Conservation (phyloP, 1,140 invertebrate species). For the Drosophila erecta region DNA sequence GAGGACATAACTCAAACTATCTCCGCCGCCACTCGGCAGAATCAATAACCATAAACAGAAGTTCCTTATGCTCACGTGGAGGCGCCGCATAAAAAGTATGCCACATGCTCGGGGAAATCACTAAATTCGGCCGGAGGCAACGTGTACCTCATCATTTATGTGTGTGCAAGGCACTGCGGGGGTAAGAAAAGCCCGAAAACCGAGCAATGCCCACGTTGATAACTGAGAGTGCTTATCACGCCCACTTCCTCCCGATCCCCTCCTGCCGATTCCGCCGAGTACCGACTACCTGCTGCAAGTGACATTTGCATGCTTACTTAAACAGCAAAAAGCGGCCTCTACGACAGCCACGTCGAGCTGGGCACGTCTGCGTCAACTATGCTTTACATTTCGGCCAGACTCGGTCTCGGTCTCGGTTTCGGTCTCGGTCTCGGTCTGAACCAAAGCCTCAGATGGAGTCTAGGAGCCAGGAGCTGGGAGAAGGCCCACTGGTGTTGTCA, state of each 20-base stretch:
- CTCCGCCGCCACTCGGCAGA: slow-evolving; percentile 35
- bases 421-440: not conserved
- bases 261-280: not conserved
- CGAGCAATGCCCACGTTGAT: slow-evolving; percentile 58
- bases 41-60: slow-evolving; percentile 78
- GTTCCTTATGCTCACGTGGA: slow-evolving; percentile 63
- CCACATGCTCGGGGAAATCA: slow-evolving; percentile 80
- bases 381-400: slow-evolving; percentile 34
- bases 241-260: slow-evolving; percentile 2
- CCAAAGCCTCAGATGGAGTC: not conserved
- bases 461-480: not conserved
- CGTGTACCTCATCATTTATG: slow-evolving; percentile 70
- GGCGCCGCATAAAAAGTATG: slow-evolving; percentile 65
- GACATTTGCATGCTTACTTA: slow-evolving; percentile 83
- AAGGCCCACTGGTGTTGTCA: slow-evolving; percentile 47
- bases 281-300: slow-evolving; percentile 57
- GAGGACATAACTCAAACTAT: slow-evolving; percentile 66
- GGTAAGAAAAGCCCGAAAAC: slow-evolving; percentile 23
- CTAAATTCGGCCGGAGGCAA: slow-evolving; percentile 69
- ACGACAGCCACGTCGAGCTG: slow-evolving; percentile 24
- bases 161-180: not conserved
- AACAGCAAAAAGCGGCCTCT: slow-evolving; percentile 71
- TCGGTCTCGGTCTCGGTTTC: slow-evolving; percentile 1
- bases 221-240: slow-evolving; percentile 78
- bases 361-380: slow-evolving; percentile 72